These are phyloP conservation scores for Lineus longissimus DNA, from an alignment of 1,140 invertebrate species.

Conservation along the genomic window DNA sequence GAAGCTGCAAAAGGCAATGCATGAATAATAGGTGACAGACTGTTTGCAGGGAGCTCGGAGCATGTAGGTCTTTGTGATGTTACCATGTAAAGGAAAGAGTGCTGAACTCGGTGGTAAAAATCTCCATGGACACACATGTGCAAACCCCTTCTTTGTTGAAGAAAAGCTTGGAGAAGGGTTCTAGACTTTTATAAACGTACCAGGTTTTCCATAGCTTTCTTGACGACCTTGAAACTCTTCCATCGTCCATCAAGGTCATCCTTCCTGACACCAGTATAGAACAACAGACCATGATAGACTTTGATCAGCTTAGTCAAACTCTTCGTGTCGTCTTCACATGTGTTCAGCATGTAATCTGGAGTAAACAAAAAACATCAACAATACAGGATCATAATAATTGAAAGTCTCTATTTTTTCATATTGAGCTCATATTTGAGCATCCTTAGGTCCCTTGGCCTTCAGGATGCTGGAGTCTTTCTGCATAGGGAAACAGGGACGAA, in stretches of 20 bases:
- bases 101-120: too few relatives aligned
- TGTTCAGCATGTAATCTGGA: constrained; percentile 59
- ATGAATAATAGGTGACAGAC: constrained; percentile 2
- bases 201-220: constrained; percentile 63
- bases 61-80: neutral
- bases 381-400: neutral
- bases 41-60: neutral
- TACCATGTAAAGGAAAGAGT: too few relatives aligned
- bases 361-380: constrained; percentile 6
- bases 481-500: too few relatives aligned
- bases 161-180: too few relatives aligned
- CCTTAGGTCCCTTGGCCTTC: too few relatives aligned
- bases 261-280: constrained; percentile 57
- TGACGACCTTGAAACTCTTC: constrained; percentile 62
- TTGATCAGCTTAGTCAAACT: constrained; percentile 63
- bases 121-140: too few relatives aligned
- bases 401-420: neutral
- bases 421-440: too few relatives aligned
- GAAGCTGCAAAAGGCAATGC: constrained; percentile 41
- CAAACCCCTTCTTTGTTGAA: too few relatives aligned
- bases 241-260: constrained; percentile 59
- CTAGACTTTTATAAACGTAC: constrained; percentile 32
- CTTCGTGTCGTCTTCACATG: constrained; percentile 72
- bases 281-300: constrained; percentile 60
- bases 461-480: too few relatives aligned